phyloP scores from a whole-genome alignment of 2,113 vertebrate genomes.

The Notarius lentiginosus region DNA sequence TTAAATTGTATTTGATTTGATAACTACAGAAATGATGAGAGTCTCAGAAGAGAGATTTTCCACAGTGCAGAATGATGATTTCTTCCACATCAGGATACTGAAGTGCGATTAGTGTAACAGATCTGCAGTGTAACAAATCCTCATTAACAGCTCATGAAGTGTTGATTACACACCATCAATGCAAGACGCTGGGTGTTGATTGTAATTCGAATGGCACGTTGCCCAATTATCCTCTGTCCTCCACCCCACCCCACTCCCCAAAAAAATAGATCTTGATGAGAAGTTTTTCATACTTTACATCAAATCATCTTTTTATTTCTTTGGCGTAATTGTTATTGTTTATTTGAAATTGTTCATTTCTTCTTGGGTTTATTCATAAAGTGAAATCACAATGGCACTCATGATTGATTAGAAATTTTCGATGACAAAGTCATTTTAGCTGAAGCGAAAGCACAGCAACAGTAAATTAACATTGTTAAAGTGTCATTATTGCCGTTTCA shows the following conservation, averaged over 20 bases:
- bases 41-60: slow-evolving; percentile 28
- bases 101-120: slow-evolving; percentile 45
- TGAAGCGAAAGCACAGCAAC: background rate
- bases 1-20: background rate
- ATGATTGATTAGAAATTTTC: background rate
- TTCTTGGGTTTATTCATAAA: background rate
- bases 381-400: background rate
- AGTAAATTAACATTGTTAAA: background rate
- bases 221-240: slow-evolving; percentile 11
- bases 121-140: slow-evolving; percentile 42
- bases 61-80: slow-evolving; percentile 19
- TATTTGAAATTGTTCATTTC: background rate
- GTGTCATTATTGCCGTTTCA: background rate
- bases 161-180: slow-evolving; percentile 39
- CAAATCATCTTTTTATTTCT: background rate
- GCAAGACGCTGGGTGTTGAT: slow-evolving; percentile 20
- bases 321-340: too few species aligned
- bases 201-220: slow-evolving; percentile 31
- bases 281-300: background rate
- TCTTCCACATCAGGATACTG: slow-evolving; percentile 41
- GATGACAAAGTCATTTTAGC: background rate
- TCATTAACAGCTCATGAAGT: slow-evolving; percentile 41
- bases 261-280: background rate
- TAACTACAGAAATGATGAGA: slow-evolving; percentile 13
- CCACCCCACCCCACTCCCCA: background rate